Conservation (phyloP, 2,113 vertebrate genomes). For the Epinephelus moara region DNA sequence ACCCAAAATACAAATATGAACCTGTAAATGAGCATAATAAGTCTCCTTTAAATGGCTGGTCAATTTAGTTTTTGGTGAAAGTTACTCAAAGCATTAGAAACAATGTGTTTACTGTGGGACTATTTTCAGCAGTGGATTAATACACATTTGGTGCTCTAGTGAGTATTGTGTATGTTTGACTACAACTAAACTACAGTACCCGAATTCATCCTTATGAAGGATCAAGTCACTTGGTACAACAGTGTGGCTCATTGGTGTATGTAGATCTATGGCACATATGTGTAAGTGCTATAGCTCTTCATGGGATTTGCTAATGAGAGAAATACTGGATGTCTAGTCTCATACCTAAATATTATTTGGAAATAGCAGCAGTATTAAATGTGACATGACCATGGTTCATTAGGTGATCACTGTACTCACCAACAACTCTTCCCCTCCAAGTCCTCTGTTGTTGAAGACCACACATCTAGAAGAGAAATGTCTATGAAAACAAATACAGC, state of each 20-base stretch:
- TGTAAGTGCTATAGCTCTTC: background rate
- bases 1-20: too few relatives aligned
- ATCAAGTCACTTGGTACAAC: background rate
- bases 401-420: slow-evolving; percentile 73
- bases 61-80: too few relatives aligned
- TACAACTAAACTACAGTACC: background rate
- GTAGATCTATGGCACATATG: background rate
- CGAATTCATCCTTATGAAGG: background rate
- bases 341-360: background rate
- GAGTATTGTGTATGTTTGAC: background rate
- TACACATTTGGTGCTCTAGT: background rate
- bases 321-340: background rate
- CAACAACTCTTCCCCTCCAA: slow-evolving; percentile 86
- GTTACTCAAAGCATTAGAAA: too few relatives aligned
- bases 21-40: too few relatives aligned
- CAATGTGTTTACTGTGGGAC: background rate
- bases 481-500: background rate
- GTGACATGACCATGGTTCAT: background rate
- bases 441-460: slow-evolving; percentile 89
- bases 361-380: background rate
- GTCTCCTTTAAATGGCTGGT: too few relatives aligned
- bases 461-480: slow-evolving; percentile 81
- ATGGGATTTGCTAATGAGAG: background rate
- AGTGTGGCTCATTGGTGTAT: background rate
- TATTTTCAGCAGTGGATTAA: background rate